phyloP scores from a whole-genome alignment of 2,797 vertebrate species.

The Onychomys leucogaster region DNA sequence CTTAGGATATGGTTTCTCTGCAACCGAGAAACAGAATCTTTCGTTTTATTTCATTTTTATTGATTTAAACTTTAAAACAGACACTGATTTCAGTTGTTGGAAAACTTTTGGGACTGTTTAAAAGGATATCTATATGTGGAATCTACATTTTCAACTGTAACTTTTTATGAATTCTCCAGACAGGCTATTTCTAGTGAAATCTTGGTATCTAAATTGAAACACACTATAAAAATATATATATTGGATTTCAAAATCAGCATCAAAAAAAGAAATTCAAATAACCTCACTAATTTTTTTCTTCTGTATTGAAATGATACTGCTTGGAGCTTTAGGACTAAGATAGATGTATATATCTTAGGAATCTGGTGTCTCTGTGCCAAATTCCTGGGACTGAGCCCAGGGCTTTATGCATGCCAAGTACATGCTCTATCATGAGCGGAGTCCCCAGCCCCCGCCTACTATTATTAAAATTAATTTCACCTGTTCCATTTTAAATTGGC shows the following conservation, averaged over 20 bases:
- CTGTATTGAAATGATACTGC: conserved; percentile 21
- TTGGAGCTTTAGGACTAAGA: neutral
- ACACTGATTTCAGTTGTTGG: conserved; percentile 23
- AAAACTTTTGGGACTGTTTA: conserved; percentile 44
- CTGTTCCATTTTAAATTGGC: conserved; percentile 9
- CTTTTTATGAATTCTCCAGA: conserved; percentile 58
- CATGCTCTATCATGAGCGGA: neutral
- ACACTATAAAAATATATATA: neutral
- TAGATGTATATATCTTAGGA: neutral
- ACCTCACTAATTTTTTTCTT: neutral
- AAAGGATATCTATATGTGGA: conserved; percentile 40
- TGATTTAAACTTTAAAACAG: conserved; percentile 60
- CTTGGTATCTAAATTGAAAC: conserved; percentile 57
- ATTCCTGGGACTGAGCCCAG: neutral
- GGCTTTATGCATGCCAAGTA: neutral
- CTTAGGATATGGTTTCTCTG: neutral
- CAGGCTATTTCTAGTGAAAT: conserved; percentile 50
- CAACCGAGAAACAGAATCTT: neutral
- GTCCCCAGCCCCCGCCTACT: neutral
- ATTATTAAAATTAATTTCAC: conserved; percentile 48
- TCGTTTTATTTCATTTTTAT: conserved; percentile 43
- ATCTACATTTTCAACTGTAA: conserved; percentile 42
- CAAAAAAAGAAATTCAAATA: conserved; percentile 43
- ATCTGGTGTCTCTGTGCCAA: neutral
- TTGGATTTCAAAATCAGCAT: conserved; percentile 58